Percentiles rank a stretch among this genome's conserved stretches.
Conservation (phyloP, 2,888 invertebrate species). For the Drosophila paramelanica region DNA sequence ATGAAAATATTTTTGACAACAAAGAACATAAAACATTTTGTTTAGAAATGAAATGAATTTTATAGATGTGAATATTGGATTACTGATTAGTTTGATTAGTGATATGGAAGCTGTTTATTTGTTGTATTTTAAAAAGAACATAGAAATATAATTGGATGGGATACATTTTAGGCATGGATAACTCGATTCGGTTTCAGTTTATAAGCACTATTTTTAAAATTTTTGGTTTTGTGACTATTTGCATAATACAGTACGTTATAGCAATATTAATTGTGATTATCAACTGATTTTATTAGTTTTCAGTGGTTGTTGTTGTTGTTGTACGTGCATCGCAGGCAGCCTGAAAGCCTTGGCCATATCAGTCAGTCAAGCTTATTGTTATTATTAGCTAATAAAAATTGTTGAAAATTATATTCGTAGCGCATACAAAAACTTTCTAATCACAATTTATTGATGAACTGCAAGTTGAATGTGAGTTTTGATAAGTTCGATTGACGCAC, state of each 20-base stretch:
- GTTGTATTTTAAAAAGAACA: no score
- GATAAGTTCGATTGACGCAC: constrained; percentile 40
- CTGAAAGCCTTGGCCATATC: constrained; percentile 1
- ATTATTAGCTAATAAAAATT: constrained; percentile 53
- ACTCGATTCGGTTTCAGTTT: neutral
- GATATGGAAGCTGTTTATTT: no score
- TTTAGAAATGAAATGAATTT: no score
- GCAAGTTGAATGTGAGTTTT: constrained; percentile 42
- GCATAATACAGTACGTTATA: neutral
- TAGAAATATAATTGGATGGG: no score
- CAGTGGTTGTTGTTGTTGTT: constrained; percentile 5
- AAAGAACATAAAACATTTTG: no score
- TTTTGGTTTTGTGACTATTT: neutral
- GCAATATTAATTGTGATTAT: constrained; percentile 13
- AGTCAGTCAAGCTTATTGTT: constrained; percentile 22
- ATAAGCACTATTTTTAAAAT: neutral
- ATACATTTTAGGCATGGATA: no score
- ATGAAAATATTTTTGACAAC: no score
- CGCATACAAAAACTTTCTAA: constrained; percentile 68
- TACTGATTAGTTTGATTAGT: no score
- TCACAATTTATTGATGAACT: constrained; percentile 66
- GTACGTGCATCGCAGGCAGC: constrained; percentile 1
- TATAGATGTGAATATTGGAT: no score
- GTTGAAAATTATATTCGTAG: constrained; percentile 22
- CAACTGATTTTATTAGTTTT: neutral